A percentile compares a stretch with the other conserved stretches of the same genome.
Evolutionary conservation across 2,113 vertebrate species (phyloP).

Genomic region (Pachyramphus minor): DNA sequence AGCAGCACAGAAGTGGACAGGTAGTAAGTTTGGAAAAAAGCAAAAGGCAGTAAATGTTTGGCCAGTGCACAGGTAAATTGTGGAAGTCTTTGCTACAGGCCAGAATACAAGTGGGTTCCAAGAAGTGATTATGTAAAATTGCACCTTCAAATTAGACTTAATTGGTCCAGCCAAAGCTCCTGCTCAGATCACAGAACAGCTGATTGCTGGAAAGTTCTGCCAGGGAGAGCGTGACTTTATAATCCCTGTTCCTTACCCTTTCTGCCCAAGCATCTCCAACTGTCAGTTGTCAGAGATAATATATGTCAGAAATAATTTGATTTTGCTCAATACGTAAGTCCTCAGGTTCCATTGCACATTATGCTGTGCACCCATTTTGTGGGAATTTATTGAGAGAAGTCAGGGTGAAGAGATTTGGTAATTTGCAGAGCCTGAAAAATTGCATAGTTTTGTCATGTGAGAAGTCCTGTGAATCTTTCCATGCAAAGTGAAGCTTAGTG

Average conservation of each 20-base stretch:
- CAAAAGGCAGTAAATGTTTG: background rate
- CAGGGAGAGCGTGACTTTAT: background rate
- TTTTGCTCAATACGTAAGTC: background rate
- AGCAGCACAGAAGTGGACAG: background rate
- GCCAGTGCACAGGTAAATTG: background rate
- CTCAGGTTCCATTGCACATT: background rate
- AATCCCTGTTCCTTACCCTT: constrained; percentile 10
- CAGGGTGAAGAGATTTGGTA: background rate
- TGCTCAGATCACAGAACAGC: constrained; percentile 22
- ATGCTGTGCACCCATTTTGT: background rate
- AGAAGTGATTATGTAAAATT: constrained; percentile 37
- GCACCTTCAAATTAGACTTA: background rate
- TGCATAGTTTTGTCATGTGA: background rate
- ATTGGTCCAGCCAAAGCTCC: constrained; percentile 13
- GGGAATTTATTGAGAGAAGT: background rate
- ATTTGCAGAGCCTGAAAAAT: background rate
- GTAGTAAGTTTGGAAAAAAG: background rate
- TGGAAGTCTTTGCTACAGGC: background rate
- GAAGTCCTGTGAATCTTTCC: background rate
- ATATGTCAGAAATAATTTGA: constrained; percentile 31
- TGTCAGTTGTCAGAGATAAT: constrained; percentile 35
- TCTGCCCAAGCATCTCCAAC: background rate
- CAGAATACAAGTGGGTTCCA: background rate
- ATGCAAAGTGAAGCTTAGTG: background rate
- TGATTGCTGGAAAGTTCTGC: constrained; percentile 39